A percentile compares a stretch with the other conserved stretches of the same genome.
Conservation (phyloP, 2,888 invertebrate species). For the Adelognathus sp. region DNA sequence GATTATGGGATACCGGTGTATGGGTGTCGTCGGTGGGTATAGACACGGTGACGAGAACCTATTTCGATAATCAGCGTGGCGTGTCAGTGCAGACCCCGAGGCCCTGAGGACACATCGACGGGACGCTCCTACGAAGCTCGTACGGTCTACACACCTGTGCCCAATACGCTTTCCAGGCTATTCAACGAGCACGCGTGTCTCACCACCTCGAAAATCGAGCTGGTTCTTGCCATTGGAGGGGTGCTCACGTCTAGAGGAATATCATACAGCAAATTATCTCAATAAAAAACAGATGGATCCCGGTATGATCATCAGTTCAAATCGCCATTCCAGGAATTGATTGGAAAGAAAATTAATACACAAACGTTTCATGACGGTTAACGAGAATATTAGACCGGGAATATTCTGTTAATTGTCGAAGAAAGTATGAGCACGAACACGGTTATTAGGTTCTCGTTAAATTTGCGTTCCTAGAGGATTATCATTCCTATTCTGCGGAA, state of each 20-base stretch:
- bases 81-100: constrained; percentile 38
- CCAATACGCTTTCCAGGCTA: background rate
- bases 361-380: too few relatives aligned
- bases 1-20: too few relatives aligned
- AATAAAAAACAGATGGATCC: background rate
- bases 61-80: constrained; percentile 59
- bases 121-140: background rate
- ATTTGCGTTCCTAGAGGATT: too few relatives aligned
- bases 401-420: background rate
- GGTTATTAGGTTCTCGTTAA: too few relatives aligned
- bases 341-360: too few relatives aligned
- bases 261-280: background rate
- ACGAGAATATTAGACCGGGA: background rate
- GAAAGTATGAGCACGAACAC: too few relatives aligned
- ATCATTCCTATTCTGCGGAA: too few relatives aligned
- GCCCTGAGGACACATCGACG: constrained; percentile 20
- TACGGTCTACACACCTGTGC: background rate
- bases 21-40: too few relatives aligned
- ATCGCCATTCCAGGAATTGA: too few relatives aligned
- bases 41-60: constrained; percentile 50
- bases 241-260: constrained; percentile 8
- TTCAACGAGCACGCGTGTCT: constrained; percentile 10
- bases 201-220: constrained; percentile 26
- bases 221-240: background rate
- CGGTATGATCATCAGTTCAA: background rate